Percentiles rank a stretch among this genome's conserved stretches.
phyloP scores from a whole-genome alignment of 1,140 invertebrate species.

The Drosophila nebulosa region DNA sequence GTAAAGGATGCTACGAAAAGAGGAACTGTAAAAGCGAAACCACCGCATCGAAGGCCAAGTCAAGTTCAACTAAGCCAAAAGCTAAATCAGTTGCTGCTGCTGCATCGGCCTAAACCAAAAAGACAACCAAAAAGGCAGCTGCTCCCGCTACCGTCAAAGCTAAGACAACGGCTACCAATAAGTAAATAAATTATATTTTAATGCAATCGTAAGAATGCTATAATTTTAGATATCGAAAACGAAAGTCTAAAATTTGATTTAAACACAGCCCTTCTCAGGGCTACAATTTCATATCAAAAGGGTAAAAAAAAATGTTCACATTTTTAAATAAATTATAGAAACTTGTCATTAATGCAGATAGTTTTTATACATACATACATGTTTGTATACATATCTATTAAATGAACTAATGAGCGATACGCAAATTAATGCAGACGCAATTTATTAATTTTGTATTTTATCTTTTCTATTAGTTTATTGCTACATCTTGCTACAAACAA shows the following conservation, averaged over 20 bases:
- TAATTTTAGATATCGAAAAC: not conserved
- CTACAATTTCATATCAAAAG: not conserved
- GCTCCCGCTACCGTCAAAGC: not conserved
- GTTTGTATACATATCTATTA: not conserved
- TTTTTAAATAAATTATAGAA: not conserved
- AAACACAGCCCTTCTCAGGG: not conserved
- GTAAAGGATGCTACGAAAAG: too few species aligned
- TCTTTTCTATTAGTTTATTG: too few species aligned
- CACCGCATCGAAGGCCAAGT: too few species aligned
- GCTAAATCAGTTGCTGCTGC: conserved; percentile 84
- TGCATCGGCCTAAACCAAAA: conserved; percentile 81
- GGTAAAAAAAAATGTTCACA: not conserved
- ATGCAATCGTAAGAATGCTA: not conserved
- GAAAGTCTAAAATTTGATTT: not conserved
- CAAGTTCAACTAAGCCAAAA: too few species aligned
- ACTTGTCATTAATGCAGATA: not conserved
- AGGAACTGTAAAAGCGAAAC: too few species aligned
- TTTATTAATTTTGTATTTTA: too few species aligned
- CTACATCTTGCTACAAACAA: too few species aligned
- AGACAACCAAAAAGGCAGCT: not conserved
- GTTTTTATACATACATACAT: not conserved
- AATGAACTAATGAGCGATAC: too few species aligned
- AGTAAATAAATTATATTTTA: not conserved
- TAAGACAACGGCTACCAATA: not conserved
- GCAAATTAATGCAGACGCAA: too few species aligned